Evolutionary conservation across 2,888 invertebrate species (phyloP).

Genomic region (Bombylius major): DNA sequence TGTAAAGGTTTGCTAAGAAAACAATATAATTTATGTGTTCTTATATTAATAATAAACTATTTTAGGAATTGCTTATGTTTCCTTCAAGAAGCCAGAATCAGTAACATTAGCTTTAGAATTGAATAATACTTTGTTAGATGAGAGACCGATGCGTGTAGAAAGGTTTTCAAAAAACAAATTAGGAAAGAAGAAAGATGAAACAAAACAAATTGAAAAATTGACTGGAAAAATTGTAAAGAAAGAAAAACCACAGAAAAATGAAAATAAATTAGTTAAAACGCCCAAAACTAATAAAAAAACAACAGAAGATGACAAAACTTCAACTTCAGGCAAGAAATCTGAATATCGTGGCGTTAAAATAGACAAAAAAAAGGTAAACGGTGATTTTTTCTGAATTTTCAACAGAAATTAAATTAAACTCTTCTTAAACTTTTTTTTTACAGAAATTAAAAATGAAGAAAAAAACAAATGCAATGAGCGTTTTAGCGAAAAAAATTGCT

Average conservation of each 20-base stretch:
- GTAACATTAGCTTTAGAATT: slow-evolving; percentile 31
- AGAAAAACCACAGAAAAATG: not conserved
- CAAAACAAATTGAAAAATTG: not conserved
- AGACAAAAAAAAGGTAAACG: slow-evolving; percentile 21
- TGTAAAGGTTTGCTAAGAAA: slow-evolving; percentile 21
- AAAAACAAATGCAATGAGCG: slow-evolving; percentile 23
- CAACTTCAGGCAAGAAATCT: slow-evolving; percentile 19
- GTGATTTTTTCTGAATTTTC: not conserved
- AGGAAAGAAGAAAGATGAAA: slow-evolving; percentile 20
- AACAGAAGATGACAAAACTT: not conserved
- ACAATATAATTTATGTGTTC: not conserved
- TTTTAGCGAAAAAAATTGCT: slow-evolving; percentile 32
- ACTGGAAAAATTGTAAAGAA: not conserved
- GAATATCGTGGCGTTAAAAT: slow-evolving; percentile 30
- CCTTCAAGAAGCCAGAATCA: slow-evolving; percentile 29
- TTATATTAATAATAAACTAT: not conserved
- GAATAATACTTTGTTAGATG: slow-evolving; percentile 31
- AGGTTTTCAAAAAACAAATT: slow-evolving; percentile 25
- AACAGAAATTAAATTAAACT: not conserved
- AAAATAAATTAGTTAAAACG: not conserved
- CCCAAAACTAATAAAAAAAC: not conserved
- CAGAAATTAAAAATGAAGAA: slow-evolving; percentile 17
- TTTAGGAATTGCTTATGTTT: slow-evolving; percentile 29
- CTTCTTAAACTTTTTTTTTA: not conserved
- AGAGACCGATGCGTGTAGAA: slow-evolving; percentile 32